Conservation (phyloP, 2,113 vertebrate species). For the Dolichallabes microphthalmus region DNA sequence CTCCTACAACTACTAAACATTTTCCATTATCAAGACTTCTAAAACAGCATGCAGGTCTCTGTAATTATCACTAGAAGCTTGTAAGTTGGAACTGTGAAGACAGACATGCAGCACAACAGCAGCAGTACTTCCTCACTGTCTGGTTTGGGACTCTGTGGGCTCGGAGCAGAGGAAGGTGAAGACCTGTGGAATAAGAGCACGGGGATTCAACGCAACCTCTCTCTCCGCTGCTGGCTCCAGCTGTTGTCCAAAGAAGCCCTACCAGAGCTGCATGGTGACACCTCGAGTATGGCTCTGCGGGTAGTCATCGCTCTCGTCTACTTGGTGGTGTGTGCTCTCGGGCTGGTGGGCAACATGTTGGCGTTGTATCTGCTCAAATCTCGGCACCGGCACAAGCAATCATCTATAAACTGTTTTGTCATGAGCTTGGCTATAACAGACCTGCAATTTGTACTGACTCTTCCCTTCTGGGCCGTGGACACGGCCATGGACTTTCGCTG, state of each 20-base stretch:
- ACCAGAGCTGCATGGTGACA: conserved; percentile 66
- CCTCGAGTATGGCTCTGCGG: conserved; percentile 66
- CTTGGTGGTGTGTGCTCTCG: conserved; percentile 74
- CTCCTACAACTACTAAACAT: background rate
- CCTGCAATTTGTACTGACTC: conserved; percentile 77
- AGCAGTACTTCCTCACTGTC: conserved; percentile 34
- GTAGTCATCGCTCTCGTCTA: conserved; percentile 73
- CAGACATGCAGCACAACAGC: conserved; percentile 56
- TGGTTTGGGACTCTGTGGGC: conserved; percentile 55
- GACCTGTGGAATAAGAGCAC: conserved; percentile 54
- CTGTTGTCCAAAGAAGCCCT: conserved; percentile 71
- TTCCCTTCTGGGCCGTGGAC: conserved; percentile 81
- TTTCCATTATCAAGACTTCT: background rate
- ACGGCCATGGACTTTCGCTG: conserved; percentile 78
- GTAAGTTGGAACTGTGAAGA: background rate
- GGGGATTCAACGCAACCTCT: conserved; percentile 63
- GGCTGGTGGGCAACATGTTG: conserved; percentile 76
- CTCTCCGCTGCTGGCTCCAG: conserved; percentile 73
- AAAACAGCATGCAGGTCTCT: background rate
- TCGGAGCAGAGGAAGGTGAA: conserved; percentile 59
- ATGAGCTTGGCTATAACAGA: conserved; percentile 77
- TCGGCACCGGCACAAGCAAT: conserved; percentile 64
- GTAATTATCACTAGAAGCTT: background rate
- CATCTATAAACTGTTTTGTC: conserved; percentile 74
- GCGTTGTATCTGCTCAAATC: conserved; percentile 75